phyloP scores from a whole-genome alignment of 2,113 vertebrate genomes.

The Strigops habroptila region DNA sequence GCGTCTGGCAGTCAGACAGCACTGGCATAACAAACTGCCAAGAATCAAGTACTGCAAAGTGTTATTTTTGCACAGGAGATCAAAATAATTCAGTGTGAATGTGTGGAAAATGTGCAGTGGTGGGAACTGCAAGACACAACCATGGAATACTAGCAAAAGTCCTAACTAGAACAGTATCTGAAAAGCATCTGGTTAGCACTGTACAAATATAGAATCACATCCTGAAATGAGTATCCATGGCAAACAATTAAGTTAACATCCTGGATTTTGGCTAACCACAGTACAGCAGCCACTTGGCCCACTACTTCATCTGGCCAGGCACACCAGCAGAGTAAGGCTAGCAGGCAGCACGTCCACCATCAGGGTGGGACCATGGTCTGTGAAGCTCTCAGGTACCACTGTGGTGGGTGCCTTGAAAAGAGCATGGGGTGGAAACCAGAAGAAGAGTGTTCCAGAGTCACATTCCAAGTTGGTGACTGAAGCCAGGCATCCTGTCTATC shows the following conservation, averaged over 20 bases:
- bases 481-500: neutral
- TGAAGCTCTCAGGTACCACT: neutral
- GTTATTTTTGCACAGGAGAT: neutral
- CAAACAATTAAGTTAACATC: neutral
- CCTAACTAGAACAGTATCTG: neutral
- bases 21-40: neutral
- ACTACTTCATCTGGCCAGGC: neutral
- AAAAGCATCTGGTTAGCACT: neutral
- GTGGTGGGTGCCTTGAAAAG: neutral
- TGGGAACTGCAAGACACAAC: neutral
- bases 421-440: neutral
- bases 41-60: neutral
- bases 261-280: neutral
- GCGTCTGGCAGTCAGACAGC: neutral
- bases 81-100: neutral
- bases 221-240: slow-evolving; percentile 5
- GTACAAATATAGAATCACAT: neutral
- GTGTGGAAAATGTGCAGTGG: neutral
- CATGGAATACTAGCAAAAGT: neutral
- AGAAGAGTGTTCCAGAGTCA: neutral
- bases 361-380: neutral
- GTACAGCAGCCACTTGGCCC: neutral
- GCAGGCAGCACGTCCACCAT: neutral
- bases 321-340: neutral
- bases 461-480: neutral